Conservation (phyloP, 2,888 invertebrate species). For the Drosophila imparisetae region DNA sequence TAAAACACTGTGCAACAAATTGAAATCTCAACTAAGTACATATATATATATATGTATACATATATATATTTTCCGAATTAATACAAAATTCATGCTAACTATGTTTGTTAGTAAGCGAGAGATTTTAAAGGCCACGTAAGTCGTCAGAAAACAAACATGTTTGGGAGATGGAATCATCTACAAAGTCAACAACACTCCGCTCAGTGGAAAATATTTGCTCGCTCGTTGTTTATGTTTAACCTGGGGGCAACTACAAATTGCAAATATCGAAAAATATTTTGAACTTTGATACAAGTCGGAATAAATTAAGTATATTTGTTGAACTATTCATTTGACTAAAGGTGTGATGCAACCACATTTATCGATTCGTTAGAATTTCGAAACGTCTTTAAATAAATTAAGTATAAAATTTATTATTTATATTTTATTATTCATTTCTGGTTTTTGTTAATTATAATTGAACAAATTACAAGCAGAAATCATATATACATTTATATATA, state of each 20-base stretch:
- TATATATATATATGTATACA: background rate
- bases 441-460: background rate
- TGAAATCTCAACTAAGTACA: background rate
- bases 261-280: background rate
- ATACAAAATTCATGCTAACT: background rate
- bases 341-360: background rate
- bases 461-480: background rate
- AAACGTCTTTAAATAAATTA: background rate
- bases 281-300: background rate
- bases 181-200: background rate
- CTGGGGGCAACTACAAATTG: background rate
- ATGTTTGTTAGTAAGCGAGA: background rate
- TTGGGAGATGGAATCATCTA: background rate
- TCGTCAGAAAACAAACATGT: background rate
- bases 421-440: background rate
- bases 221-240: background rate
- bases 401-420: background rate
- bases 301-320: background rate
- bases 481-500: background rate
- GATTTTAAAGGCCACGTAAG: background rate
- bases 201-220: background rate
- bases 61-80: background rate
- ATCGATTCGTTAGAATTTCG: background rate
- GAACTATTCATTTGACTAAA: background rate
- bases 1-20: constrained; percentile 28